phyloP scores from a whole-genome alignment of 2,113 vertebrate genomes.

The Coracopsis vasa region DNA sequence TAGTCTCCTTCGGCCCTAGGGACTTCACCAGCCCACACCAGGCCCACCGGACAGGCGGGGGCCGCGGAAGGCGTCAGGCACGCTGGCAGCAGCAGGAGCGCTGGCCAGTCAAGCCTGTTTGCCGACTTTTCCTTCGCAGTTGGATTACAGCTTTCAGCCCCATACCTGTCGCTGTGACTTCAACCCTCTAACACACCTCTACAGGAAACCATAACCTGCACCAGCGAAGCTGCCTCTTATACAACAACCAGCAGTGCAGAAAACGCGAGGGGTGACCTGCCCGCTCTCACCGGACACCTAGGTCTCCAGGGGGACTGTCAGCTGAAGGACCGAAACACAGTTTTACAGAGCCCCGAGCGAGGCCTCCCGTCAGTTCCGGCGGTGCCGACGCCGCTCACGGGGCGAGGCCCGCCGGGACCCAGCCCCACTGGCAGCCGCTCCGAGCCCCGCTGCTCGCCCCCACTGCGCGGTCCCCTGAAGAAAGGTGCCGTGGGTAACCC shows the following conservation, averaged over 20 bases:
- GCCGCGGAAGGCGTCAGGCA: not conserved
- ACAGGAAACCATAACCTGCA: fast-evolving
- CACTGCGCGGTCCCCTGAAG: no score
- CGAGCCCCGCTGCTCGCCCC: not conserved
- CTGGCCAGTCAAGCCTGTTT: constrained; percentile 21
- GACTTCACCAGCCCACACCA: not conserved
- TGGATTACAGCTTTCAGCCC: not conserved
- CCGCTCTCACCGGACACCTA: fast-evolving
- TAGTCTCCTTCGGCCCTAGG: not conserved
- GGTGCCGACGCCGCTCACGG: not conserved
- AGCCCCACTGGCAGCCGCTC: no score
- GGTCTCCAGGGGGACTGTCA: not conserved
- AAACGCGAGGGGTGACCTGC: fast-evolving
- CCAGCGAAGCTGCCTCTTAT: fast-evolving
- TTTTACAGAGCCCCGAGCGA: no score
- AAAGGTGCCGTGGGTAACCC: no score
- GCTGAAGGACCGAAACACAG: no score
- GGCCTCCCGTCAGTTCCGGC: no score
- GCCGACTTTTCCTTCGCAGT: not conserved
- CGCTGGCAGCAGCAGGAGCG: not conserved
- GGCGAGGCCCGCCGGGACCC: no score
- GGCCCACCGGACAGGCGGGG: not conserved
- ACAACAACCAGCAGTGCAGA: not conserved
- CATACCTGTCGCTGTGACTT: not conserved
- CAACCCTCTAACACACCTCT: not conserved